These are phyloP conservation scores for Blera fallax DNA, from an alignment of 2,888 invertebrate species.

Conservation along the genomic window DNA sequence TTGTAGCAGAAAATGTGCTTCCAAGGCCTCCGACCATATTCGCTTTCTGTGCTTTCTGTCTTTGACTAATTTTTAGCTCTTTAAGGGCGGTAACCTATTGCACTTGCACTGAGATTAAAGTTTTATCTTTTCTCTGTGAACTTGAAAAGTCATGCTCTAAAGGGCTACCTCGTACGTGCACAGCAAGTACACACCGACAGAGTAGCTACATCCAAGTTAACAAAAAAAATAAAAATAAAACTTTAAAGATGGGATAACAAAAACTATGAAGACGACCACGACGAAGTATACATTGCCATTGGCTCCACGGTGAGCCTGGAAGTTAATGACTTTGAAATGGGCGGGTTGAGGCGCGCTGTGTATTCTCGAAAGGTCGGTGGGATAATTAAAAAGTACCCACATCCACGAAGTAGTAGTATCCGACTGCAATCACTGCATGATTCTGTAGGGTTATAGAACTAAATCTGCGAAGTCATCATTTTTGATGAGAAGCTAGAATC, in stretches of 20 bases:
- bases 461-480: slow-evolving; percentile 38
- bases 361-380: slow-evolving; percentile 32
- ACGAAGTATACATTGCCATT: neutral
- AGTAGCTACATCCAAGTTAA: too few relatives aligned
- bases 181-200: slow-evolving; percentile 8
- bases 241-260: too few relatives aligned
- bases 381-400: slow-evolving; percentile 63
- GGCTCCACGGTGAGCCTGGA: neutral
- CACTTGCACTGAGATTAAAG: slow-evolving; percentile 20
- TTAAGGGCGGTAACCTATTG: slow-evolving; percentile 31
- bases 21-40: neutral
- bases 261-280: neutral
- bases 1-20: neutral
- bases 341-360: slow-evolving; percentile 4
- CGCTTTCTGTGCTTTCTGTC: slow-evolving; percentile 43
- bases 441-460: slow-evolving; percentile 15
- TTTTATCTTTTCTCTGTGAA: slow-evolving; percentile 42
- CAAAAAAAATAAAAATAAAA: too few relatives aligned
- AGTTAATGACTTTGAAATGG: slow-evolving; percentile 55
- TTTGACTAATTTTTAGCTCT: slow-evolving; percentile 28
- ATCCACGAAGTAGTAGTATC: slow-evolving; percentile 11
- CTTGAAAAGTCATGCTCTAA: slow-evolving; percentile 53
- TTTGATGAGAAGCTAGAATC: slow-evolving; percentile 38
- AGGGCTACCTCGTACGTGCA: slow-evolving; percentile 32
- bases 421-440: slow-evolving; percentile 21